phyloP scores from a whole-genome alignment of 1,140 invertebrate species.

The Brachionus manjavacas region DNA sequence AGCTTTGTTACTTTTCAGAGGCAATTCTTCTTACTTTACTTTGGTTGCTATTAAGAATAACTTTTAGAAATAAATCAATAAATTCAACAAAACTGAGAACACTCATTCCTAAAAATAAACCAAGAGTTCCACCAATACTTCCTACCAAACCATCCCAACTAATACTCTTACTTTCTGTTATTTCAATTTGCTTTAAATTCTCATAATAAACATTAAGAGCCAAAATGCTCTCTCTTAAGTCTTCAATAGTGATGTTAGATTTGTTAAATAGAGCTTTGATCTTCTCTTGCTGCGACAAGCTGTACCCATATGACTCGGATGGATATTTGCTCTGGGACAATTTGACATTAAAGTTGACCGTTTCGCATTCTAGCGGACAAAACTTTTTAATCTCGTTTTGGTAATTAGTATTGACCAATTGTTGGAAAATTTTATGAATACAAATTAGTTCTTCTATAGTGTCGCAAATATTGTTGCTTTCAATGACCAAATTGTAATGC shows the following conservation, averaged over 20 bases:
- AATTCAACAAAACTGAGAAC: slow-evolving; percentile 10
- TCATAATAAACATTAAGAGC: slow-evolving; percentile 20
- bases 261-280: background rate
- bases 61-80: background rate
- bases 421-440: background rate
- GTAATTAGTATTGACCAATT: background rate
- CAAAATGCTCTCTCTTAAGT: background rate
- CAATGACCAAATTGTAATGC: background rate
- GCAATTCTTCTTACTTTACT: background rate
- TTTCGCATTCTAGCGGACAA: slow-evolving; percentile 22
- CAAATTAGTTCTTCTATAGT: background rate
- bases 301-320: background rate
- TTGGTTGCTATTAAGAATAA: background rate
- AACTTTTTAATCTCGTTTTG: background rate
- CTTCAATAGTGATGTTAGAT: background rate
- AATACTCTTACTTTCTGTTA: background rate
- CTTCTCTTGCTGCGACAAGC: background rate
- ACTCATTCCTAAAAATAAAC: slow-evolving; percentile 30
- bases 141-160: background rate
- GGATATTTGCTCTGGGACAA: background rate
- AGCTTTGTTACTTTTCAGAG: too few species aligned
- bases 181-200: slow-evolving; percentile 6
- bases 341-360: background rate
- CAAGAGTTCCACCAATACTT: slow-evolving; percentile 21
- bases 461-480: background rate